Percentiles rank a stretch among this genome's conserved stretches.
phyloP scores from a whole-genome alignment of 2,113 vertebrate species.

The Cathartes aura region DNA sequence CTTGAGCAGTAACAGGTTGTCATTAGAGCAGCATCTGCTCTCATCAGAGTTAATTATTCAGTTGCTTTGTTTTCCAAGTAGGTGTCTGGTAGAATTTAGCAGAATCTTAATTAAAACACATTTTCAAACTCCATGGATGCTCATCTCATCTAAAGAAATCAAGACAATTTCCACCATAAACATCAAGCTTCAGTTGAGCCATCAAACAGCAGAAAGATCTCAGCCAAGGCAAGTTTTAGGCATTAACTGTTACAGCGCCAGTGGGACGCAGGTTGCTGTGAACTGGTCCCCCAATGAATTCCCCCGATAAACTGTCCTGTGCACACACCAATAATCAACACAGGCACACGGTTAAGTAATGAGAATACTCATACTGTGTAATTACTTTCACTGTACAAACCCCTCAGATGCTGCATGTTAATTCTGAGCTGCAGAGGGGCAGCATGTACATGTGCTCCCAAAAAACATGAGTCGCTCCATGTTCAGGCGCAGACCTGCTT shows the following conservation, averaged over 20 bases:
- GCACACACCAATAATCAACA: neutral
- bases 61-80: slow-evolving; percentile 87
- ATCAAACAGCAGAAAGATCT: slow-evolving; percentile 78
- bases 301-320: neutral
- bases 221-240: slow-evolving; percentile 61
- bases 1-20: slow-evolving; percentile 90
- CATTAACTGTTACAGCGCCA: slow-evolving; percentile 62
- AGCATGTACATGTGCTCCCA: neutral
- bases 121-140: slow-evolving; percentile 86
- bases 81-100: slow-evolving; percentile 89
- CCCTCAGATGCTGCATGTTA: neutral
- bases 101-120: slow-evolving; percentile 91
- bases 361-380: neutral
- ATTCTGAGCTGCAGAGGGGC: neutral
- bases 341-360: neutral
- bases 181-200: slow-evolving; percentile 84
- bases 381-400: neutral
- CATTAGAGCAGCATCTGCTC: slow-evolving; percentile 91
- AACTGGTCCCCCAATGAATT: neutral
- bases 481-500: neutral
- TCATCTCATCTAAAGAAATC: slow-evolving; percentile 86
- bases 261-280: neutral
- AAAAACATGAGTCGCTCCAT: fast-evolving
- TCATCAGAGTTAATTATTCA: slow-evolving; percentile 89
- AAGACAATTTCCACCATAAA: slow-evolving; percentile 84